phyloP scores from a whole-genome alignment of 1,140 invertebrate species.

The Drosophila repletoides region DNA sequence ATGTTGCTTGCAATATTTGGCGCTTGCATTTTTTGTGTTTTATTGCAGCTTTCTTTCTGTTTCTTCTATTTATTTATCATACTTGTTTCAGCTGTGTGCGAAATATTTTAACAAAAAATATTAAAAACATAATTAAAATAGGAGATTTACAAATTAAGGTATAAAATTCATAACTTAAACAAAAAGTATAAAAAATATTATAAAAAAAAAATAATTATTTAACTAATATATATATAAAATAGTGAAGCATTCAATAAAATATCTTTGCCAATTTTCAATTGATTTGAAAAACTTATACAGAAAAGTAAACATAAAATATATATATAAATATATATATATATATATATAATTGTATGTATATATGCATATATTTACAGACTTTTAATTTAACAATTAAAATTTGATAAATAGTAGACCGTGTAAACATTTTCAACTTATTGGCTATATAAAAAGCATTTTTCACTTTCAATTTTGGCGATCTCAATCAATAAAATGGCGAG shows the following conservation, averaged over 20 bases:
- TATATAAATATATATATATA: constrained; percentile 50
- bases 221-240: constrained; percentile 29
- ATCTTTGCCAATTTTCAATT: constrained; percentile 56
- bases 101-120: constrained; percentile 14
- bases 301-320: constrained; percentile 8
- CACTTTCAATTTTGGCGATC: constrained; percentile 44
- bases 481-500: constrained; percentile 32
- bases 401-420: constrained; percentile 62
- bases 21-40: constrained; percentile 38
- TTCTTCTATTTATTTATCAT: constrained; percentile 1
- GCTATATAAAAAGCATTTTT: constrained; percentile 27
- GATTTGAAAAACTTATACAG: constrained; percentile 39
- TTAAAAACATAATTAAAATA: constrained; percentile 38
- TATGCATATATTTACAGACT: constrained; percentile 61
- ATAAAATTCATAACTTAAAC: constrained; percentile 53
- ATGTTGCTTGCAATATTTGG: constrained; percentile 62
- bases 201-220: constrained; percentile 15
- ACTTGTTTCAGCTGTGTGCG: constrained; percentile 20
- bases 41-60: constrained; percentile 17
- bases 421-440: constrained; percentile 22
- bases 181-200: background rate
- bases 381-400: constrained; percentile 61
- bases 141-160: constrained; percentile 59
- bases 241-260: background rate
- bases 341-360: constrained; percentile 61